Conservation (phyloP, 1,140 invertebrate genomes). For the Diabrotica undecimpunctata region DNA sequence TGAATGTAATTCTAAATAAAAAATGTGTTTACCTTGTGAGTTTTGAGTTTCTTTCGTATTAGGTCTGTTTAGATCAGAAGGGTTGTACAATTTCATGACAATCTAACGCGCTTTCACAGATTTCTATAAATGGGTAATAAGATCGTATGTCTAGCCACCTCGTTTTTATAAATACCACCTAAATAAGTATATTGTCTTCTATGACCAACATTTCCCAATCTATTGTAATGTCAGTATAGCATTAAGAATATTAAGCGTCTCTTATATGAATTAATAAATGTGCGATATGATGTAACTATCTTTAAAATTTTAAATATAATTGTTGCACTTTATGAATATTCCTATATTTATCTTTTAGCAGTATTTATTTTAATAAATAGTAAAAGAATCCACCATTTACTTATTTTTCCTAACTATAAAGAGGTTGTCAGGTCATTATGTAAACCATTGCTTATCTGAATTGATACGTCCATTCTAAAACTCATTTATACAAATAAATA, state of each 20-base stretch:
- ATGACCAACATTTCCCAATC: slow-evolving; percentile 17
- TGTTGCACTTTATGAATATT: slow-evolving; percentile 20
- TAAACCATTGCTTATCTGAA: no score
- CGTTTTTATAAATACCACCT: slow-evolving; percentile 1
- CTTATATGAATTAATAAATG: slow-evolving; percentile 19
- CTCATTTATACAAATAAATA: no score
- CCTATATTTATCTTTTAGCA: slow-evolving; percentile 21
- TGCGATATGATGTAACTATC: slow-evolving; percentile 10
- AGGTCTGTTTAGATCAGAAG: no score
- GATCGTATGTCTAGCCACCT: not conserved
- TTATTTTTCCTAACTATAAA: slow-evolving; percentile 5
- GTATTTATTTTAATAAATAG: slow-evolving; percentile 22
- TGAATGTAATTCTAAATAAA: no score
- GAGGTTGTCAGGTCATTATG: no score
- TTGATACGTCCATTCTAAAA: no score
- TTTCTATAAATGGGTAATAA: slow-evolving; percentile 3
- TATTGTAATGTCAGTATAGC: slow-evolving; percentile 18
- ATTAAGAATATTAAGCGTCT: slow-evolving; percentile 18
- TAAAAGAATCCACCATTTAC: slow-evolving; percentile 13
- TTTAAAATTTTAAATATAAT: slow-evolving; percentile 20
- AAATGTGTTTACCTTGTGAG: no score
- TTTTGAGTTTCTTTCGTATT: no score
- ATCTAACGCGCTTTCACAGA: not conserved
- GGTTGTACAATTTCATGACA: no score
- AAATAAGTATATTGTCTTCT: slow-evolving; percentile 12